A percentile compares a stretch with the other conserved stretches of the same genome.
Conservation (phyloP, 2,113 vertebrate species). For the Esox niger region DNA sequence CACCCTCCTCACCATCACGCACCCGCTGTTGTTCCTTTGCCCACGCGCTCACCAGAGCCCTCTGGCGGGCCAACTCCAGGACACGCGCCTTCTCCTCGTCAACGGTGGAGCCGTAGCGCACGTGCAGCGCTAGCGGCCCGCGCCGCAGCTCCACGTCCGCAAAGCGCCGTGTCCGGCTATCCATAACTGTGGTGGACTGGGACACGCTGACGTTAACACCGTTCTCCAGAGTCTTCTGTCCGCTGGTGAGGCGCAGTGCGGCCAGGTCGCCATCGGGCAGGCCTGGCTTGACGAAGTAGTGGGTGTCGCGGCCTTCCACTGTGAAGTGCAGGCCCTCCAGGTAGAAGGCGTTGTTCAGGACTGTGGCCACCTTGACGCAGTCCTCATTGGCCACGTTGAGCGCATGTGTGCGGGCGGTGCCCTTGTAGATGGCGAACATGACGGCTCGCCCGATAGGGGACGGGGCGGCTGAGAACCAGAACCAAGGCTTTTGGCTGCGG, state of each 20-base stretch:
- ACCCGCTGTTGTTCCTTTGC: slow-evolving; percentile 91
- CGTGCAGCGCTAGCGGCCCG: slow-evolving; percentile 85
- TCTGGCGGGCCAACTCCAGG: slow-evolving; percentile 90
- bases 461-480: slow-evolving; percentile 93
- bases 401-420: slow-evolving; percentile 89
- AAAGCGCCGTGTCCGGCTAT: slow-evolving; percentile 93
- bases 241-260: slow-evolving; percentile 88
- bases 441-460: slow-evolving; percentile 94
- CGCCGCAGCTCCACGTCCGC: slow-evolving; percentile 95
- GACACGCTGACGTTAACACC: slow-evolving; percentile 95
- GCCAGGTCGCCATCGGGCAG: slow-evolving; percentile 92
- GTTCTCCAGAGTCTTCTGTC: slow-evolving; percentile 91
- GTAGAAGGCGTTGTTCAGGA: slow-evolving; percentile 95
- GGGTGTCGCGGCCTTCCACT: slow-evolving; percentile 90
- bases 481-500: slow-evolving; percentile 84
- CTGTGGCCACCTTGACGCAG: slow-evolving; percentile 95
- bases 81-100: slow-evolving; percentile 96
- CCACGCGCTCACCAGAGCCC: slow-evolving; percentile 89
- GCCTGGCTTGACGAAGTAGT: slow-evolving; percentile 95
- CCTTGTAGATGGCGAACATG: slow-evolving; percentile 94
- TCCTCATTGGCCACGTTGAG: slow-evolving; percentile 96
- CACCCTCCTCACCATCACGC: slow-evolving; percentile 90
- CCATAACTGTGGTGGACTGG: slow-evolving; percentile 94
- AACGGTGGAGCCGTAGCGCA: slow-evolving; percentile 93
- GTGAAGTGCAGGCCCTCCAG: slow-evolving; percentile 96